Conservation (phyloP, 2,113 vertebrate species). For the Irena cyanogastra region DNA sequence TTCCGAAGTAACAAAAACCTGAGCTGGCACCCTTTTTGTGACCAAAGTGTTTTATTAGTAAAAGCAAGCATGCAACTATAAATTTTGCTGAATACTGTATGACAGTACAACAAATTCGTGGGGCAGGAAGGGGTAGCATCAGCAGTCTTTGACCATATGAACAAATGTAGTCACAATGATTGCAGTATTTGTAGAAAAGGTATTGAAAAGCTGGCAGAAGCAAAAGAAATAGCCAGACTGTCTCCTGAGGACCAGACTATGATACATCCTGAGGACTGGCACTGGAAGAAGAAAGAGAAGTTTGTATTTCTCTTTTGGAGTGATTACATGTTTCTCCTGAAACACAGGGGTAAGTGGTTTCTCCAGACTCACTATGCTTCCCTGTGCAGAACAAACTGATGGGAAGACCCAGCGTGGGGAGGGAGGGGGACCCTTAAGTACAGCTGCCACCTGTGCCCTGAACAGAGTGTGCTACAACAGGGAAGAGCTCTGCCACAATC, state of each 20-base stretch:
- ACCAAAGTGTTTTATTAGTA: neutral
- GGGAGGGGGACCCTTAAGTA: neutral
- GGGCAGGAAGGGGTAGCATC: neutral
- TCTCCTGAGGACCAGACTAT: neutral
- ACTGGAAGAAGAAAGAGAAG: neutral
- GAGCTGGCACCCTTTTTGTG: neutral
- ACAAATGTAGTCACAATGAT: neutral
- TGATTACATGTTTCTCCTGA: neutral
- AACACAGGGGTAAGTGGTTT: neutral
- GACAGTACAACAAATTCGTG: neutral
- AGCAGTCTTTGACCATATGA: neutral
- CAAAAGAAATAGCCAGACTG: neutral
- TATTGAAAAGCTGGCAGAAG: slow-evolving; percentile 11
- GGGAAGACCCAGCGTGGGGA: neutral
- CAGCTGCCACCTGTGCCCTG: neutral
- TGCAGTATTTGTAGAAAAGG: neutral
- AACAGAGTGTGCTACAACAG: neutral
- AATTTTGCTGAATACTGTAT: neutral
- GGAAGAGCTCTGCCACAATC: neutral
- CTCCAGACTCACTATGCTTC: neutral
- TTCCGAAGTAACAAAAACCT: neutral
- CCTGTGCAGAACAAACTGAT: neutral
- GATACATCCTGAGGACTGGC: neutral
- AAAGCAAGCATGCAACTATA: neutral
- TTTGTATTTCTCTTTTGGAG: neutral